phyloP scores from a whole-genome alignment of 2,888 invertebrate species.

The Drosophila suboccidentalis region DNA sequence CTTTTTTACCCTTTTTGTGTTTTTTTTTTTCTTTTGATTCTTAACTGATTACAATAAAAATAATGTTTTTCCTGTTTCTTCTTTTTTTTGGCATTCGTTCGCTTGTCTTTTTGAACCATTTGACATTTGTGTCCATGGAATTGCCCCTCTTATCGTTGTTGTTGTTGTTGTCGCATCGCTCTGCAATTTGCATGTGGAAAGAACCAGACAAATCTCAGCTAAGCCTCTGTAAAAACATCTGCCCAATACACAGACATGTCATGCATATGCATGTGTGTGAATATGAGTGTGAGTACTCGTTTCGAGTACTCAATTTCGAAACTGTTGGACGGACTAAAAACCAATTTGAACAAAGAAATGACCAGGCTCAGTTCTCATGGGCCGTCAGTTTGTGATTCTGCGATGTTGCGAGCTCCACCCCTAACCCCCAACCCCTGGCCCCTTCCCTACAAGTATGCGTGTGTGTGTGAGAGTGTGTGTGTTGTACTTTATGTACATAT shows the following conservation, averaged over 20 bases:
- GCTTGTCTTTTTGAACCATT: slow-evolving; percentile 3
- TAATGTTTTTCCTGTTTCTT: not conserved
- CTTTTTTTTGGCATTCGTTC: not conserved
- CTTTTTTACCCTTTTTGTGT: no score
- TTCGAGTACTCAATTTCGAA: slow-evolving; percentile 42
- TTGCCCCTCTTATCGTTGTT: slow-evolving; percentile 29
- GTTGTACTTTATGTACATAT: slow-evolving; percentile 79
- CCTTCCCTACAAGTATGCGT: slow-evolving; percentile 15
- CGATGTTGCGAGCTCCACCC: slow-evolving; percentile 58
- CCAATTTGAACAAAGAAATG: slow-evolving; percentile 80
- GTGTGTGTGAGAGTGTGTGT: slow-evolving; percentile 44
- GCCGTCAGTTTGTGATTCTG: slow-evolving; percentile 59
- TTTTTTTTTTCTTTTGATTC: not conserved
- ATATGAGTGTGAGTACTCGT: slow-evolving; percentile 8
- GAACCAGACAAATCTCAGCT: slow-evolving; percentile 67
- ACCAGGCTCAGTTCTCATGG: slow-evolving; percentile 68
- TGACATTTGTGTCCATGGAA: slow-evolving; percentile 13
- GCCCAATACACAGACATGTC: slow-evolving; percentile 49
- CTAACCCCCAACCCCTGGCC: slow-evolving; percentile 1
- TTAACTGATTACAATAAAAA: not conserved
- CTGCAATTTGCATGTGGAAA: slow-evolving; percentile 54
- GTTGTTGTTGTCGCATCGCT: slow-evolving; percentile 34
- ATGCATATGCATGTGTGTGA: slow-evolving; percentile 15
- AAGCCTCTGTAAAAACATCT: slow-evolving; percentile 72
- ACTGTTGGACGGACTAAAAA: slow-evolving; percentile 66